A percentile compares a stretch with the other conserved stretches of the same genome.
Conservation (phyloP, 2,888 invertebrate species). For the Drosophila bunnanda region DNA sequence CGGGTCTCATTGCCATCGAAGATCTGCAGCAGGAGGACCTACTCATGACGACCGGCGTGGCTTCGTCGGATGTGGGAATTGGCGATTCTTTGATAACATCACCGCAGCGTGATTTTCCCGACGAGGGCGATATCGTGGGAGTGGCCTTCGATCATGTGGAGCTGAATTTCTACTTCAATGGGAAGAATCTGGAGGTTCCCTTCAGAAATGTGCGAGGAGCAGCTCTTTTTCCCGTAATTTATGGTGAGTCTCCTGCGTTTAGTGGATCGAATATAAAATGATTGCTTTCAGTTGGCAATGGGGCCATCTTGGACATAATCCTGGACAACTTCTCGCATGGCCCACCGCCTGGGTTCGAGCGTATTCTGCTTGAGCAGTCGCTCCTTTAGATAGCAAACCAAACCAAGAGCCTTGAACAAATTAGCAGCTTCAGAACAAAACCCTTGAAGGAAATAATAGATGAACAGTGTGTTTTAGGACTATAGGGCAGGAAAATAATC, state of each 20-base stretch:
- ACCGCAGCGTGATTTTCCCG: constrained; percentile 86
- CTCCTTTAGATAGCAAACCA: constrained; percentile 89
- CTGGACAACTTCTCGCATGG: constrained; percentile 94
- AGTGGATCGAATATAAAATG: constrained; percentile 12
- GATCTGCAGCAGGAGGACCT: constrained; percentile 84
- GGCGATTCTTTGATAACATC: constrained; percentile 48
- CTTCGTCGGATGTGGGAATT: constrained; percentile 19
- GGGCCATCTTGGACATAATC: constrained; percentile 97
- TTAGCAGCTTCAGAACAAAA: constrained; percentile 26
- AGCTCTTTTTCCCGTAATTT: constrained; percentile 93
- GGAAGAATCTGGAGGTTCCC: constrained; percentile 93
- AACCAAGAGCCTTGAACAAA: constrained; percentile 40
- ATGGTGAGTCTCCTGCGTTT: constrained; percentile 88
- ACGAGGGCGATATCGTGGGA: constrained; percentile 94
- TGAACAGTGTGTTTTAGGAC: constrained; percentile 35
- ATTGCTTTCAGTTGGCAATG: constrained; percentile 95
- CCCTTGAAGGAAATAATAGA: neutral
- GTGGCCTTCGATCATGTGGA: constrained; percentile 98
- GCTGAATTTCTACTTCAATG: constrained; percentile 97
- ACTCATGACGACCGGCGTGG: constrained; percentile 72
- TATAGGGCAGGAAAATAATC: constrained; percentile 7
- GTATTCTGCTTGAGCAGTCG: constrained; percentile 98
- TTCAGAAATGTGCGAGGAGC: constrained; percentile 95
- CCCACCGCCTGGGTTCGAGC: constrained; percentile 95
- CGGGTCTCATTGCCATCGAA: constrained; percentile 82